A percentile compares a stretch with the other conserved stretches of the same genome.
These are phyloP conservation scores for Pseudochirops cupreus DNA, from an alignment of 2,797 vertebrate species.

Conservation along the genomic window DNA sequence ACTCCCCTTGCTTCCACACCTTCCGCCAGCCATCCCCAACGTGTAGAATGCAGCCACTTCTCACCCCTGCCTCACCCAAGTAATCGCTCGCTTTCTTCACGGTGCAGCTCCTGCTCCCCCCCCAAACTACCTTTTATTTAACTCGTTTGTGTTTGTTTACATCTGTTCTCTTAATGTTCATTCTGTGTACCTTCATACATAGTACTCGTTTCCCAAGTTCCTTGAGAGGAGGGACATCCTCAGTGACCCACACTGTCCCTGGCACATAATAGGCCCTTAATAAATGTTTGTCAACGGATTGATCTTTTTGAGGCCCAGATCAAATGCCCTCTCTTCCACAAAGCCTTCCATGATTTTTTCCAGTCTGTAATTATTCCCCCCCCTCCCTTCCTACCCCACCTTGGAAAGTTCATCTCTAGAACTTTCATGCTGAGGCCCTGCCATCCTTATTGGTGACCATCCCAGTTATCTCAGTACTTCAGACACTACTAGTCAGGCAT, in stretches of 20 bases:
- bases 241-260: not conserved
- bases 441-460: not conserved
- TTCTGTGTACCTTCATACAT: not conserved
- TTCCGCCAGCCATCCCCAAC: not conserved
- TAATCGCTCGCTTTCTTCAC: not conserved
- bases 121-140: not conserved
- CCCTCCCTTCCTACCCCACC: not conserved
- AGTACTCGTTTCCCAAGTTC: not conserved
- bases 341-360: not conserved
- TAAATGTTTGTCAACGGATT: not conserved
- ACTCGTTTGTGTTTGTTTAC: not conserved
- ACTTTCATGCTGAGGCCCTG: not conserved
- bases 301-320: not conserved
- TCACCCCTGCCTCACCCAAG: not conserved
- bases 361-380: not conserved
- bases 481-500: not conserved
- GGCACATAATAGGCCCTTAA: too few species aligned
- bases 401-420: not conserved
- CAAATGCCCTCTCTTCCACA: not conserved
- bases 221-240: not conserved
- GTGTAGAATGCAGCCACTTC: not conserved
- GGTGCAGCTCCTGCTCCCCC: not conserved
- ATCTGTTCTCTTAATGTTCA: not conserved
- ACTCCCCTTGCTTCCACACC: not conserved
- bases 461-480: not conserved